phyloP scores from a whole-genome alignment of 2,797 vertebrate species.

The Ataeniobius toweri region DNA sequence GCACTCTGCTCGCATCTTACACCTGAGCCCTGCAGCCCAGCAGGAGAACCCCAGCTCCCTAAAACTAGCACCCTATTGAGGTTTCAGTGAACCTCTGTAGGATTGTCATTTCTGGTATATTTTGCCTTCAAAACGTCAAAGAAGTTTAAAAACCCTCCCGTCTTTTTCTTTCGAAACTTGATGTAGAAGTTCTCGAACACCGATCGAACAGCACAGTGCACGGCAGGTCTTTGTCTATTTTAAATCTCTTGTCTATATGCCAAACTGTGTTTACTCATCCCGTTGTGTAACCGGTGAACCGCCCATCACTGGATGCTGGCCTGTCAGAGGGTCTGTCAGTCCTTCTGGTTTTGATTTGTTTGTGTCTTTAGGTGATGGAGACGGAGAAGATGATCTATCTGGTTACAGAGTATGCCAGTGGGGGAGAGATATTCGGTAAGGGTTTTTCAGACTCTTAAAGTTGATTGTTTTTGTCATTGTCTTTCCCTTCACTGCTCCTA shows the following conservation, averaged over 20 bases:
- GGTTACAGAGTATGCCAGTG: conserved; percentile 96
- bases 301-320: conserved; percentile 27
- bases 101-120: conserved; percentile 1
- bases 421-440: conserved; percentile 99
- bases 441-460: conserved; percentile 30
- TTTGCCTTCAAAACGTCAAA: conserved; percentile 2
- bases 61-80: neutral
- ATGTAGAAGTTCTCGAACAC: conserved; percentile 5
- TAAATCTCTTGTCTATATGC: conserved; percentile 25
- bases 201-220: conserved; percentile 6
- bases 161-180: neutral
- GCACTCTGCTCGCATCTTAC: conserved; percentile 18
- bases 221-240: conserved; percentile 35
- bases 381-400: conserved; percentile 98
- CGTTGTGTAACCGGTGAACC: conserved; percentile 51
- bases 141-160: neutral
- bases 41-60: neutral
- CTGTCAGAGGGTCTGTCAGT: conserved; percentile 20
- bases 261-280: conserved; percentile 45
- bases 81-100: neutral
- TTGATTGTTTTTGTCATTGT: neutral
- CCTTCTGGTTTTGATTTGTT: conserved; percentile 22
- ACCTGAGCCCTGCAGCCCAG: conserved; percentile 21
- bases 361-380: conserved; percentile 93
- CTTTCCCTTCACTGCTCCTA: neutral